Conservation (phyloP, 2,113 vertebrate genomes). For the Chaenogobius annularis region DNA sequence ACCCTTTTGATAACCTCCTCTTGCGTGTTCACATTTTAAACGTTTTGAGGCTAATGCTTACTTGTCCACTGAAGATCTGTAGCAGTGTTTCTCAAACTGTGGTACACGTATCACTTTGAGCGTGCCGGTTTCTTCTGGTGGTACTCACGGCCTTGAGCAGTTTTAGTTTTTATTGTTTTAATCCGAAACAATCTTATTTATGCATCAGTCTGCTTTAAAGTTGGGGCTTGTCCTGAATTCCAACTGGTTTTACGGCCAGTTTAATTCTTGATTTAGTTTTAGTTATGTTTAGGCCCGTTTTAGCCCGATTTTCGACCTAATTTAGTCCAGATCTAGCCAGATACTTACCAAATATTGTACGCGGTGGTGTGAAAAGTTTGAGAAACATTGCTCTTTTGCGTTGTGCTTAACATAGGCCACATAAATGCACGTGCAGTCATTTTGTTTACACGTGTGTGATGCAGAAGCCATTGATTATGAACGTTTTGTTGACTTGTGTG, state of each 20-base stretch:
- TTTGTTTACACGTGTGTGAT: not conserved
- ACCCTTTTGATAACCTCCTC: not conserved
- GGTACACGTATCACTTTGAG: not conserved
- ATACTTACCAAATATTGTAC: not conserved
- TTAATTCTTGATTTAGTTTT: not conserved
- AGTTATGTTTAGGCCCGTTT: not conserved
- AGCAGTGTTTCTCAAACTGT: not conserved
- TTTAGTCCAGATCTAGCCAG: not conserved
- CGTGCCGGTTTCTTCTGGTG: not conserved
- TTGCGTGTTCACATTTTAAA: not conserved
- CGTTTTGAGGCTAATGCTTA: not conserved
- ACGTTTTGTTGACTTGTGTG: conserved; percentile 5
- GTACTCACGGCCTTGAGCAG: not conserved
- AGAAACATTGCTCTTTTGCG: not conserved
- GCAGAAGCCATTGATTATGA: conserved; percentile 1
- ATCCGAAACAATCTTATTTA: not conserved
- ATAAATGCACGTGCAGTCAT: not conserved
- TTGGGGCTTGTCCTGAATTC: not conserved
- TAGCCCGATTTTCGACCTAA: not conserved
- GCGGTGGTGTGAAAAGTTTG: not conserved
- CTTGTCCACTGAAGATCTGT: not conserved
- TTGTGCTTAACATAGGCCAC: not conserved
- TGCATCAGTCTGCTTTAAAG: not conserved
- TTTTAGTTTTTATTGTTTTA: not conserved
- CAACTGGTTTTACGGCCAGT: not conserved